phyloP scores from a whole-genome alignment of 2,113 vertebrate genomes.

The Anseranas semipalmata region DNA sequence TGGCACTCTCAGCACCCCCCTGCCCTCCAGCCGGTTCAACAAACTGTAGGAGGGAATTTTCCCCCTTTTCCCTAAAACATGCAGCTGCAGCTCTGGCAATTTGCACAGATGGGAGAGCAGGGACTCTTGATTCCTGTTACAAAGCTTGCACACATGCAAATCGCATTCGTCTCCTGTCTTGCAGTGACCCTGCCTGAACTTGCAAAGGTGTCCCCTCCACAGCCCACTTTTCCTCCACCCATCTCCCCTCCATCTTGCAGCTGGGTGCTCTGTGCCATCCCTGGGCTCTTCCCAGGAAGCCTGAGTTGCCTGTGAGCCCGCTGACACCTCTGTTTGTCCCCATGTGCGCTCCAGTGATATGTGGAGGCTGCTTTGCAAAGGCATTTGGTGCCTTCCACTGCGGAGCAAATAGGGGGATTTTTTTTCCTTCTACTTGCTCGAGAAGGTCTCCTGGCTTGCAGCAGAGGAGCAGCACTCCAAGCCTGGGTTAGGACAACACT shows the following conservation, averaged over 20 bases:
- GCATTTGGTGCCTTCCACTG: neutral
- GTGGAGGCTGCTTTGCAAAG: neutral
- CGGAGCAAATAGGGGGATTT: neutral
- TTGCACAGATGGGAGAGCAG: neutral
- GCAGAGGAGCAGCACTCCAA: neutral
- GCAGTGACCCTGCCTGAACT: neutral
- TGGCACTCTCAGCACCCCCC: accelerated
- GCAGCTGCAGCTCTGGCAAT: neutral
- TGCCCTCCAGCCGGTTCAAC: accelerated
- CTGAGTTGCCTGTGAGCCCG: neutral
- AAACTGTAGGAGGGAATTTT: neutral
- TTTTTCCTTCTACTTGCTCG: neutral
- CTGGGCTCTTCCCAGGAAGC: neutral
- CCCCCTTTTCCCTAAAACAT: neutral
- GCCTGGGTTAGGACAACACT: neutral
- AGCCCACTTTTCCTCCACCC: neutral
- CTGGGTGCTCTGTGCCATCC: neutral
- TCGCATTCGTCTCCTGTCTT: neutral
- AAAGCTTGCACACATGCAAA: accelerated
- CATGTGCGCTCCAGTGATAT: neutral
- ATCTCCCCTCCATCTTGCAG: neutral
- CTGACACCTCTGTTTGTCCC: neutral
- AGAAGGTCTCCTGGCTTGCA: neutral
- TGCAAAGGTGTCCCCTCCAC: neutral
- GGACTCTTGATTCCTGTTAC: neutral